phyloP scores from a whole-genome alignment of 1,140 invertebrate genomes.

The Drosophila sproati region DNA sequence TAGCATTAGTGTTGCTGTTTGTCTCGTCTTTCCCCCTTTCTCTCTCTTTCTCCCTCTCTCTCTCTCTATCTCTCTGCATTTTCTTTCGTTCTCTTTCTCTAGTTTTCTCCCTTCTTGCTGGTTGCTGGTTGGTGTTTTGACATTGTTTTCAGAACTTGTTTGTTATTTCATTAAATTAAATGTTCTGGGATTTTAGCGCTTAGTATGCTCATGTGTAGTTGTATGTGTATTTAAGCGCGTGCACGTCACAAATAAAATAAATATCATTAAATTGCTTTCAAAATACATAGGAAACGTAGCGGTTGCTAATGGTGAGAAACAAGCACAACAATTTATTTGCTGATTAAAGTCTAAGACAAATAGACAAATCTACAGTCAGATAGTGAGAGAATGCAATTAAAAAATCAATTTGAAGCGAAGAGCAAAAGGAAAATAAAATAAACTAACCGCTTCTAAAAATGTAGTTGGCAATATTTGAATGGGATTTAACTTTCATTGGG shows the following conservation, averaged over 20 bases:
- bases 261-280: slow-evolving; percentile 71
- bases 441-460: neutral
- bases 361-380: neutral
- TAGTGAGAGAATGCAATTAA: neutral
- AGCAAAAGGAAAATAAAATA: neutral
- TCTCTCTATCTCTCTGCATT: slow-evolving; percentile 8
- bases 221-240: slow-evolving; percentile 35
- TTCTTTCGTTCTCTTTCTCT: slow-evolving; percentile 3
- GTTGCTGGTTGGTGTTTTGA: slow-evolving; percentile 71
- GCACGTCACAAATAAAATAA: slow-evolving; percentile 66
- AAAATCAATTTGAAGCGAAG: slow-evolving; percentile 7
- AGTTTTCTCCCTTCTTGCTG: slow-evolving; percentile 26
- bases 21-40: slow-evolving; percentile 2
- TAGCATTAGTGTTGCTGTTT: slow-evolving; percentile 66
- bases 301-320: slow-evolving; percentile 55
- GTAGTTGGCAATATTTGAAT: neutral
- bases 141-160: slow-evolving; percentile 61
- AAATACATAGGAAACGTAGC: slow-evolving; percentile 40
- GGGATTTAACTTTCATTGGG: neutral
- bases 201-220: slow-evolving; percentile 3
- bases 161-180: slow-evolving; percentile 82
- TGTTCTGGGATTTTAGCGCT: slow-evolving; percentile 60
- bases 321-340: slow-evolving; percentile 37
- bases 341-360: neutral
- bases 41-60: neutral